Evolutionary conservation across 2,113 vertebrate species (phyloP).

Genomic region (Orthochromis indermauri): DNA sequence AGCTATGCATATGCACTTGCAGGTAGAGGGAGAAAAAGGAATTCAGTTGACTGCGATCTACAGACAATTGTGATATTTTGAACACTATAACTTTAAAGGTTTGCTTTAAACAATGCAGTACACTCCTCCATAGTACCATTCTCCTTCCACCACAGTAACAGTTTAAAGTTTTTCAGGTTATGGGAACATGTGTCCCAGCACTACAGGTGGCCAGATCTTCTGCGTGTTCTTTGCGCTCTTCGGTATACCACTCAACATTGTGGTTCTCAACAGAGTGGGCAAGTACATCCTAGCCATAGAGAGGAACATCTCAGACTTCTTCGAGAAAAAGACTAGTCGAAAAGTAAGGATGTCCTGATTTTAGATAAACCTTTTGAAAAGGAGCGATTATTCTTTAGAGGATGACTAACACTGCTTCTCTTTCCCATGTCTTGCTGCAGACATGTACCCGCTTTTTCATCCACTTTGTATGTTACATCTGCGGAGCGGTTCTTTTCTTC

Average conservation of each 20-base stretch:
- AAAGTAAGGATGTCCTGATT: slow-evolving; percentile 36
- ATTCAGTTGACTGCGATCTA: background rate
- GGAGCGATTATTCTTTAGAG: background rate
- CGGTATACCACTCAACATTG: slow-evolving; percentile 86
- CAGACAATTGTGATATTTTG: background rate
- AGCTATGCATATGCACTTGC: background rate
- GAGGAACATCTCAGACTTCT: slow-evolving; percentile 54
- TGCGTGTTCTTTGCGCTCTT: slow-evolving; percentile 85
- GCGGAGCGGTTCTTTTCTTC: slow-evolving; percentile 77
- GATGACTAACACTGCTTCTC: background rate
- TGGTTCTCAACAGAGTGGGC: slow-evolving; percentile 84
- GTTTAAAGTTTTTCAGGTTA: slow-evolving; percentile 72
- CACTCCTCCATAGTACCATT: background rate
- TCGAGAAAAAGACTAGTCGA: slow-evolving; percentile 41
- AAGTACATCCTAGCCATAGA: slow-evolving; percentile 77
- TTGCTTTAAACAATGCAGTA: background rate
- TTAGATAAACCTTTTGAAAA: background rate
- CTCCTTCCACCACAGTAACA: background rate
- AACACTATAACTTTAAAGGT: background rate
- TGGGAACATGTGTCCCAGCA: slow-evolving; percentile 81
- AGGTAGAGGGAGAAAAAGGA: background rate
- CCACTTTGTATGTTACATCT: slow-evolving; percentile 71
- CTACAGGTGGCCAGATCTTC: slow-evolving; percentile 76
- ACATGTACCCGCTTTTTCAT: slow-evolving; percentile 64
- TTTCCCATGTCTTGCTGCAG: slow-evolving; percentile 36